Evolutionary conservation across 2,113 vertebrate species (phyloP), one percentile per base, ranked within the genome.

Genomic region (Octodon degus): DNA sequence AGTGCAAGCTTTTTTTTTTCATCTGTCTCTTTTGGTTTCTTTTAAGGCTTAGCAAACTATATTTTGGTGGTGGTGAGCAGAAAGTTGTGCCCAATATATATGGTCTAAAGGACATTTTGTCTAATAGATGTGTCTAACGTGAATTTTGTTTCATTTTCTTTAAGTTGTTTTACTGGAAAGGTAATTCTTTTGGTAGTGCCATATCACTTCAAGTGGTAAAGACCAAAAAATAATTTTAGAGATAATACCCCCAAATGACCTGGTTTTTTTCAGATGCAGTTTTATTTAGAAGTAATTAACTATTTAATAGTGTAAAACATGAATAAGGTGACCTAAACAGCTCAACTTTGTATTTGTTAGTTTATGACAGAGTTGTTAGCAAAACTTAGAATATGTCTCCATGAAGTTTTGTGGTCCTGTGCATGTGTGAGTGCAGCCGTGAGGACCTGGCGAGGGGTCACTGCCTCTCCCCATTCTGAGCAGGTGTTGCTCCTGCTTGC

Each of bases 11-110:
- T 50, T 92, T 72, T 58, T 72, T 90, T 34, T 85, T 63, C 30
- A 55, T 85, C 60, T 84, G 74, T 74, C 68, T 92, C 84, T 50
- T n/a, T 62, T 87, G 37, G 37, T 62, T 91, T 95, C 50, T 81
- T 30, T 43, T n/a, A 76, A 68, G 63, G 25, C n/a, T 89, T 86
- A 27, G 63, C 43, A 89, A 70, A 27, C 50, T 55, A 19, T 83
- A 34, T 84, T n/a, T 81, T 43, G 74, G 0, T 32, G 30, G 55
- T 67, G 62, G 11, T 40, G 43, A 87, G n/a, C 32, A 27, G 4
- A 55, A 86, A 86, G 50, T 74, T 83, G 92, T 88, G 40, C 80
- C 37, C 43, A 77, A n/a, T 3, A 5, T 7, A 37, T 25, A 22
- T 77, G 5, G 25, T 32, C 43, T 80, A 76, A 87, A 90, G 67